phyloP scores from a whole-genome alignment of 2,797 vertebrate species.

The Phoebastria nigripes region DNA sequence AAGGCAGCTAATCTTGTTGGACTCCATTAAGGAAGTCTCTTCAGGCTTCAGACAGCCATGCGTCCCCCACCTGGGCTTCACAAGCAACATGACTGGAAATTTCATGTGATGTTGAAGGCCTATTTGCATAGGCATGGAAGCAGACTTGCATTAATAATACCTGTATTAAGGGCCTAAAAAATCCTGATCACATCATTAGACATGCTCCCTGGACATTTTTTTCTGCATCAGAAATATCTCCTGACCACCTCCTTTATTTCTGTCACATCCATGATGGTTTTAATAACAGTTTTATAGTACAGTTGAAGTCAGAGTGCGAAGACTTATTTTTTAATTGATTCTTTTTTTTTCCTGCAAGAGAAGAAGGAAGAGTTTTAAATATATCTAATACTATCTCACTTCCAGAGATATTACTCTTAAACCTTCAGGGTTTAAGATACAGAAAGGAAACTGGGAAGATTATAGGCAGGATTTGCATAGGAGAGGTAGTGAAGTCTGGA shows the following conservation, averaged over 20 bases:
- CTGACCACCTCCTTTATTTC: not conserved
- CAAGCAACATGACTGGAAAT: slow-evolving; percentile 14
- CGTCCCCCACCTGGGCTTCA: not conserved
- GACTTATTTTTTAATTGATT: not conserved
- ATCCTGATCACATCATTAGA: not conserved
- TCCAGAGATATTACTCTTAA: not conserved
- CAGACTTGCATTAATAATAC: slow-evolving; percentile 42
- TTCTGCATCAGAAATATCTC: not conserved
- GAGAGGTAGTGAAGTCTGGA: not conserved
- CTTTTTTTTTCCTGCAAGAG: not conserved
- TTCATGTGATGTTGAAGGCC: not conserved
- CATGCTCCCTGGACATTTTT: not conserved
- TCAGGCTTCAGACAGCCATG: slow-evolving; percentile 15
- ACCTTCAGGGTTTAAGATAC: not conserved
- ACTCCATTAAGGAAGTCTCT: slow-evolving; percentile 48
- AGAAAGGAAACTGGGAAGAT: not conserved
- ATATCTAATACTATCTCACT: not conserved
- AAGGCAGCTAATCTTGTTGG: slow-evolving; percentile 56
- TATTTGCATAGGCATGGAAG: slow-evolving; percentile 15
- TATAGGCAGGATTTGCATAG: not conserved
- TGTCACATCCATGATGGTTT: not conserved
- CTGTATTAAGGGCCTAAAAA: not conserved
- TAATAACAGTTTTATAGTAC: not conserved
- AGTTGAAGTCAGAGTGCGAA: not conserved
- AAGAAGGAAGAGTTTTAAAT: not conserved